These are phyloP conservation scores for Burhinus bistriatus DNA, from an alignment of 2,113 vertebrate species.

Conservation along the genomic window DNA sequence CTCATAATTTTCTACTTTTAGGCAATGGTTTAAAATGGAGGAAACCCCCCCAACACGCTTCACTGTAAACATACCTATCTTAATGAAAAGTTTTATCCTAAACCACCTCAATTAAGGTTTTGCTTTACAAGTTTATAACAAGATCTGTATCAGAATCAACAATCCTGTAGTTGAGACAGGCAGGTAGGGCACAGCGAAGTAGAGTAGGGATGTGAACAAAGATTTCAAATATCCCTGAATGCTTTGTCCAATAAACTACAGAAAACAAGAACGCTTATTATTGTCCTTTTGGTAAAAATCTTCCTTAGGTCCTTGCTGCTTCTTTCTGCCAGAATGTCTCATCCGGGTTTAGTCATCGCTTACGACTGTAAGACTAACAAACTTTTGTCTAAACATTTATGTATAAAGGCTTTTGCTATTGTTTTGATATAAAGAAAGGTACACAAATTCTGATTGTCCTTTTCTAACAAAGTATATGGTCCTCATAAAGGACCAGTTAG, in stretches of 20 bases:
- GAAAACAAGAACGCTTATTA: neutral
- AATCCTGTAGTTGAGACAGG: neutral
- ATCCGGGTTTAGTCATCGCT: neutral
- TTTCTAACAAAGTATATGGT: neutral
- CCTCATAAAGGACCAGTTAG: neutral
- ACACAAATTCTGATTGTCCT: neutral
- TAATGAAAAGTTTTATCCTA: neutral
- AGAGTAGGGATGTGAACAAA: neutral
- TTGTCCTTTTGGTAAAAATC: neutral
- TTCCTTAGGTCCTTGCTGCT: neutral
- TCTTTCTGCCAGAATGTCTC: neutral
- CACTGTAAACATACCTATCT: accelerated
- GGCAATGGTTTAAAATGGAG: neutral
- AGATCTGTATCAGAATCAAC: neutral
- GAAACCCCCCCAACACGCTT: neutral
- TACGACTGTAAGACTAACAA: neutral
- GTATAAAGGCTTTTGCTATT: neutral
- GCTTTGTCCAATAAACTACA: neutral
- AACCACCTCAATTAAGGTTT: neutral
- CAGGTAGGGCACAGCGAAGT: neutral
- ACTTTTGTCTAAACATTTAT: neutral
- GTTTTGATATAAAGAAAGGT: neutral
- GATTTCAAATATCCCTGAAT: neutral
- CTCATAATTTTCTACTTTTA: neutral
- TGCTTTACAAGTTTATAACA: neutral